These are phyloP conservation scores for Monopterus albus DNA, from an alignment of 2,113 vertebrate species.

Conservation along the genomic window DNA sequence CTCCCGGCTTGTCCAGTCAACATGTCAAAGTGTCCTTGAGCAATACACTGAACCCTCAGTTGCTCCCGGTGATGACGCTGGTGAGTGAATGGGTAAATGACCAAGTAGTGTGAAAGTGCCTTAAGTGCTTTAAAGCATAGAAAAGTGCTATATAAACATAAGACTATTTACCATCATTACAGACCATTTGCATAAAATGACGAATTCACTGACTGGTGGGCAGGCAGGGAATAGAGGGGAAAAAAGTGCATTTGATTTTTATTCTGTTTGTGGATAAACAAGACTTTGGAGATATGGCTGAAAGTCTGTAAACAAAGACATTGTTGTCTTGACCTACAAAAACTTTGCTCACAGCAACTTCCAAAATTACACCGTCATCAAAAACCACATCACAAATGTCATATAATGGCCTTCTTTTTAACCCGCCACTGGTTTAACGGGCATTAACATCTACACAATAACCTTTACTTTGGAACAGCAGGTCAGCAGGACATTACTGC, in stretches of 20 bases:
- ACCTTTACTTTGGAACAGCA: slow-evolving; percentile 50
- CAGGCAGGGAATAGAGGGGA: slow-evolving; percentile 2
- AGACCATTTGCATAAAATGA: slow-evolving; percentile 16
- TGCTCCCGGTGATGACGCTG: too few relatives aligned
- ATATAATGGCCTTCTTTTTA: slow-evolving; percentile 73
- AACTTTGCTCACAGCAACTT: slow-evolving; percentile 66
- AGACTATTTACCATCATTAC: too few relatives aligned
- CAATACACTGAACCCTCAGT: too few relatives aligned
- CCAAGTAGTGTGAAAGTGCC: too few relatives aligned
- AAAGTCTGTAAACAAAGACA: slow-evolving; percentile 69
- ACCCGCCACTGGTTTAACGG: slow-evolving; percentile 36
- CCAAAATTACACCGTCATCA: slow-evolving; percentile 58
- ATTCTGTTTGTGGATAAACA: slow-evolving; percentile 75
- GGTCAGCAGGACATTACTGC: slow-evolving; percentile 3
- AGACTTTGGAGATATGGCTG: slow-evolving; percentile 61
- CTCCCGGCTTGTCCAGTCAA: too few relatives aligned
- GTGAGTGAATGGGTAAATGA: too few relatives aligned
- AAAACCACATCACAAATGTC: slow-evolving; percentile 69
- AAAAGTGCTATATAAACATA: too few relatives aligned
- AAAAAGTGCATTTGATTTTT: slow-evolving; percentile 25
- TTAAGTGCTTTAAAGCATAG: too few relatives aligned
- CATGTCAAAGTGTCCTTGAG: too few relatives aligned
- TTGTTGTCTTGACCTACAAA: slow-evolving; percentile 65
- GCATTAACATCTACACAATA: slow-evolving; percentile 37
- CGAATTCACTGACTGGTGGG: slow-evolving; percentile 52